Evolutionary conservation across 1,140 invertebrate genomes (phyloP), one percentile per base, ranked within the genome.

Genomic region (Zaprionus ornatus): DNA sequence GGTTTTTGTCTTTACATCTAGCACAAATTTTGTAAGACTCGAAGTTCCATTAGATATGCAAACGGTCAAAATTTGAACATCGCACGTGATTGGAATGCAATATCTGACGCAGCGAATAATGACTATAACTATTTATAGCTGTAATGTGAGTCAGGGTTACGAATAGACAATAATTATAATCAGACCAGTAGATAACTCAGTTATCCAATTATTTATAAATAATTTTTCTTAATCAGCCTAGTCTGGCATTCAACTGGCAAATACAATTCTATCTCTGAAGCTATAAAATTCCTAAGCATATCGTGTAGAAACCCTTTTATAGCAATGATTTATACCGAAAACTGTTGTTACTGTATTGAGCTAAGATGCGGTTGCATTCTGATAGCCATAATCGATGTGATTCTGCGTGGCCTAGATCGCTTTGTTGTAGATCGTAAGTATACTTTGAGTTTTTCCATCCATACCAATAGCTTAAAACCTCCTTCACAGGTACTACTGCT

Each of bases 401-500:
- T 88, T 0, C 32, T 88, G 17, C 80, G 85, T 0, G 84, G 85
- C 0, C 1, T 79, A 9, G 84, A 88, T 57, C 56, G 65, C 0
- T 84, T 76, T 50, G 55, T 88, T 48, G 71, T 90, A 25, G 84
- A 90, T 42, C 70, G 84, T 88, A 63, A 84, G 80, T 83, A 19
- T 25, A 2, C 3, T 27, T 9, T 5, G 35, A 13, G 4, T n/a
- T 32, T 56, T 12, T 27, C 56, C 0, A 10, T 32, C 9, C 9
- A 9, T 6, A 21, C 10, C 23, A 15, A 32, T 9, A 10, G 9
- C 50, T 4, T 4, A 50, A 45, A 6, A 3, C 2, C 1, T 45
- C 19, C 2, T 6, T 4, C 0, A 0, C 13, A 87, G 83, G 64
- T 15, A 74, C 84, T 13, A 73, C 68, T 2, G 1, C 64, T 3